Percentiles rank a stretch among this genome's conserved stretches.
These are phyloP conservation scores for Erythrolamprus reginae DNA, from an alignment of 2,113 vertebrate species.

Conservation along the genomic window DNA sequence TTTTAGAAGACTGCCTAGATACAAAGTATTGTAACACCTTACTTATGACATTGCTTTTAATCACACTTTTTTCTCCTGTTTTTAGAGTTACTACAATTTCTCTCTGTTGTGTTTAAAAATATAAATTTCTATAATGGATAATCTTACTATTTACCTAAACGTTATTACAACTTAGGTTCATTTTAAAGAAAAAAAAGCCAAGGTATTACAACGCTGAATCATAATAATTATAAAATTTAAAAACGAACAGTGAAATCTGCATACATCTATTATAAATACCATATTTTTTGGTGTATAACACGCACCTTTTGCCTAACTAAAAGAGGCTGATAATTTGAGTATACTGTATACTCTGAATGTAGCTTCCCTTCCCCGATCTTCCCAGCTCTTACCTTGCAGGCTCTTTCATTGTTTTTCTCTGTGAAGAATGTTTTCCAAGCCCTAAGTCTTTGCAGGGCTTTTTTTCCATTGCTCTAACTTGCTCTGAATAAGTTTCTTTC, in stretches of 20 bases:
- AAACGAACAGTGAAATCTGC: background rate
- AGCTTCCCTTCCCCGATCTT: no score
- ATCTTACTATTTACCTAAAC: background rate
- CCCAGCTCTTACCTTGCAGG: no score
- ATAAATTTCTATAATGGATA: background rate
- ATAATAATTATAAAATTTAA: background rate
- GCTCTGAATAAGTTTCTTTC: no score
- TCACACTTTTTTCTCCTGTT: background rate
- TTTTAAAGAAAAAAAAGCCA: background rate
- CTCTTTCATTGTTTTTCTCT: no score
- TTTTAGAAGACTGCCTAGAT: background rate
- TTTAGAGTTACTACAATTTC: background rate
- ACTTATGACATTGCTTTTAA: background rate
- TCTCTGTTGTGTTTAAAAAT: background rate
- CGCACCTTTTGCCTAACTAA: no score
- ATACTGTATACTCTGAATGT: no score
- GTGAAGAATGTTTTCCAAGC: no score
- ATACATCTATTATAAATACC: background rate
- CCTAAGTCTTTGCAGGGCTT: no score
- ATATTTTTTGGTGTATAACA: no score
- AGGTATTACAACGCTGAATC: background rate
- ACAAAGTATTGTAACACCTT: background rate
- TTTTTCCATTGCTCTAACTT: no score
- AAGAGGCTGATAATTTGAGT: no score
- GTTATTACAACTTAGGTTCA: background rate